Evolutionary conservation across 2,888 invertebrate species (phyloP), one percentile per base, ranked within the genome.

Genomic region (Eumerus sabulonum): DNA sequence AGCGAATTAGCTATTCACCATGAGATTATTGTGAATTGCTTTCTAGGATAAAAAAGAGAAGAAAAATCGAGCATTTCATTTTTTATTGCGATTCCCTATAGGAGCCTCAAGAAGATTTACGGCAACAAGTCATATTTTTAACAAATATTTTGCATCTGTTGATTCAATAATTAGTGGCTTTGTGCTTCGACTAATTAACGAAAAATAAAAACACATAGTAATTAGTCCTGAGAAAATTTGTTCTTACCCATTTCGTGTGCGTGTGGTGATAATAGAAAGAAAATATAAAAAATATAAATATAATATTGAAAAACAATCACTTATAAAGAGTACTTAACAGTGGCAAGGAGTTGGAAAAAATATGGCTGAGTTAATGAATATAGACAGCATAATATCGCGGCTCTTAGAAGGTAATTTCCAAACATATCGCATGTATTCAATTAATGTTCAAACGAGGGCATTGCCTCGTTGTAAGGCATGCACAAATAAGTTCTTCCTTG

Each of bases 301-400:
- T 27, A 27, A 27, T n/a, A n/a, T n/a, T n/a, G n/a, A n/a, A n/a
- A n/a, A n/a, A n/a, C n/a, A n/a, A n/a, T n/a, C n/a, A n/a, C n/a
- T n/a, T n/a, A n/a, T n/a, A 27, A 27, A 27, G 27, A 27, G 27
- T 7, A 27, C 27, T 4, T 27, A 27, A 7, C 7, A 27, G 27
- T 48, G 35, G 50, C 11, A 62, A 60, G 51, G 51, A 40, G 40
- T n/a, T 3, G 9, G 27, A 44, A 47, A 70, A 70, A 63, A 57
- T 51, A 87, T 87, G 87, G 86, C 86, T 83, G 87, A 87, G 84
- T 84, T 87, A 83, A 87, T 88, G 86, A 87, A 87, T 77, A 87
- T 87, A 82, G 87, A 87, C 83, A 88, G 87, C 84, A 87, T 87
- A 82, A 87, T 87, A 79, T 88, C 87, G 83, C 85, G 87, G 72